Conservation (phyloP, 2,797 vertebrate species). For the Ctenopoma kingsleyae region DNA sequence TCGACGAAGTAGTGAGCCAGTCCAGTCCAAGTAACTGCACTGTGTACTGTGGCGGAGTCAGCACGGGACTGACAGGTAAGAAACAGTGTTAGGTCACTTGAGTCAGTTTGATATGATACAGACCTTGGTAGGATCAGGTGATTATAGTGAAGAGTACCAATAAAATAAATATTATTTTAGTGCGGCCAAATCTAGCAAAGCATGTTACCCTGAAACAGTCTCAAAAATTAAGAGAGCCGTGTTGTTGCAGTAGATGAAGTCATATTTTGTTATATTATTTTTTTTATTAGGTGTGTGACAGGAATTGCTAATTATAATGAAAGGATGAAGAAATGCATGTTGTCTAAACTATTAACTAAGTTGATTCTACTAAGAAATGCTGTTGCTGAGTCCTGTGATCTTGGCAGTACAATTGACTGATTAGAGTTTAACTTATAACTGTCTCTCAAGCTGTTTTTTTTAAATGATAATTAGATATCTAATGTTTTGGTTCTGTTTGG, state of each 20-base stretch:
- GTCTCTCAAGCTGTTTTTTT: not conserved
- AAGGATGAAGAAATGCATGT: too few relatives aligned
- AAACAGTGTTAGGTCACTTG: not conserved
- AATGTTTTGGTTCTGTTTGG: constrained; percentile 26
- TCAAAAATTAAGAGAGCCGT: too few relatives aligned
- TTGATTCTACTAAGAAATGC: not conserved
- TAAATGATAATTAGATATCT: constrained; percentile 4
- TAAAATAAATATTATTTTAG: too few relatives aligned
- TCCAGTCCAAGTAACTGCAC: constrained; percentile 98
- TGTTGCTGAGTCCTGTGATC: not conserved
- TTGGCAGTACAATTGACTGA: not conserved
- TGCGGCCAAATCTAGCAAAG: too few relatives aligned
- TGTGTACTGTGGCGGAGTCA: constrained; percentile 96
- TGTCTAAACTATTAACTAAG: too few relatives aligned
- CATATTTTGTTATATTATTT: too few relatives aligned
- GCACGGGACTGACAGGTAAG: constrained; percentile 93
- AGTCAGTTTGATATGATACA: not conserved
- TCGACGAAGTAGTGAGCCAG: constrained; percentile 96
- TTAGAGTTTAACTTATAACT: not conserved
- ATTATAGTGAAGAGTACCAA: not conserved
- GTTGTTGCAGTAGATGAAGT: too few relatives aligned
- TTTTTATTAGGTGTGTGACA: too few relatives aligned
- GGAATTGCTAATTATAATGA: too few relatives aligned
- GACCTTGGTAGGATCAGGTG: not conserved
- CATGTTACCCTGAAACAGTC: too few relatives aligned